A percentile compares a stretch with the other conserved stretches of the same genome.
These are phyloP conservation scores for Microtus oregoni DNA, from an alignment of 2,113 vertebrate genomes.

Conservation along the genomic window DNA sequence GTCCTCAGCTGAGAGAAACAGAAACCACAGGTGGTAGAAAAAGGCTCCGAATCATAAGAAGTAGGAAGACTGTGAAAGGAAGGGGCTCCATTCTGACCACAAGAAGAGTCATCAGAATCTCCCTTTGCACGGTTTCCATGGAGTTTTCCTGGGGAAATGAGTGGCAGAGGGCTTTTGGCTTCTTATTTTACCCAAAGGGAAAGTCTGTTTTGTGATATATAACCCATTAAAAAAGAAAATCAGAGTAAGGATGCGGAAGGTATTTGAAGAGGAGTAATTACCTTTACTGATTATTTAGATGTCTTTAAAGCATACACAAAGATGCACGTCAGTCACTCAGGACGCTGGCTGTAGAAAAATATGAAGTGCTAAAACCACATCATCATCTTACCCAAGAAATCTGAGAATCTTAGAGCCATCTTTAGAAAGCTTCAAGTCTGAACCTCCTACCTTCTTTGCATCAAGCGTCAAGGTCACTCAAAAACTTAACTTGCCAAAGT, in stretches of 20 bases:
- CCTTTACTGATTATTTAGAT: neutral
- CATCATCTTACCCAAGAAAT: neutral
- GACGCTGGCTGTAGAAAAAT: no score
- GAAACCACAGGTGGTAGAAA: constrained; percentile 38
- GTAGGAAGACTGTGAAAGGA: constrained; percentile 22
- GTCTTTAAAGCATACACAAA: neutral
- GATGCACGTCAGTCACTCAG: neutral
- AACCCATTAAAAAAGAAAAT: neutral
- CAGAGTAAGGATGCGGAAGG: neutral
- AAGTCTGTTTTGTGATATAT: neutral
- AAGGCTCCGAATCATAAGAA: neutral
- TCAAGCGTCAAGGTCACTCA: neutral
- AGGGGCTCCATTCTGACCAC: neutral
- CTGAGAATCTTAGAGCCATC: neutral
- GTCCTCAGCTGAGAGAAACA: constrained; percentile 1
- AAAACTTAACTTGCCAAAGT: neutral
- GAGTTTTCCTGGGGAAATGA: constrained; percentile 26
- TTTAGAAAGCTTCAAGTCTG: constrained; percentile 11
- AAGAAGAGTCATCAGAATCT: constrained; percentile 7
- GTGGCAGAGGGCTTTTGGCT: neutral
- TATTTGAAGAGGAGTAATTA: neutral
- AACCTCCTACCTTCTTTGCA: neutral
- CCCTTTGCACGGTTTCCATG: neutral
- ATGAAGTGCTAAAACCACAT: neutral
- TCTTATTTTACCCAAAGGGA: constrained; percentile 35